These are phyloP conservation scores for Heloderma charlesbogerti DNA, from an alignment of 2,113 vertebrate genomes.

Conservation along the genomic window DNA sequence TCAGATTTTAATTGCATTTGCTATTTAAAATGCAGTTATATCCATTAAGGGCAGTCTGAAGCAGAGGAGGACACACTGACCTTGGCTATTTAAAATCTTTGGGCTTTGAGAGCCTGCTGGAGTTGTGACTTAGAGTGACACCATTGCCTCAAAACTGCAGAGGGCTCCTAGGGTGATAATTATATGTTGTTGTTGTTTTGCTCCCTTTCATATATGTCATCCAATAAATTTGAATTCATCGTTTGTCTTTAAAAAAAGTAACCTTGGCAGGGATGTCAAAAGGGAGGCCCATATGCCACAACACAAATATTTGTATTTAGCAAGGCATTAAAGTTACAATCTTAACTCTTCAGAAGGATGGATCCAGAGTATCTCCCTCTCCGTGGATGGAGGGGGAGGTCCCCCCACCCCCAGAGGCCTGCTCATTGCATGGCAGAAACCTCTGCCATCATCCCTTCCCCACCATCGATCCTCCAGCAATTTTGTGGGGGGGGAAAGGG, in stretches of 20 bases:
- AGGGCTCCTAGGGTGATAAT: not conserved
- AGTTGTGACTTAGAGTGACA: not conserved
- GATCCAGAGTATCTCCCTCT: not conserved
- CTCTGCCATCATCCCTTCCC: not conserved
- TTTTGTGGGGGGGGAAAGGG: not conserved
- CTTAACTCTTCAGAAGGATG: not conserved
- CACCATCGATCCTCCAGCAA: not conserved
- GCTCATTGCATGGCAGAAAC: no score
- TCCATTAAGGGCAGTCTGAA: slow-evolving; percentile 50
- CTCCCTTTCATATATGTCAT: fast-evolving
- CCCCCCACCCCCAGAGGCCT: no score
- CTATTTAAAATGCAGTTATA: slow-evolving; percentile 52
- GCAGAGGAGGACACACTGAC: slow-evolving; percentile 24
- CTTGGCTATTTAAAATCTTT: not conserved
- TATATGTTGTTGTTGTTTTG: fast-evolving
- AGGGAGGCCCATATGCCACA: not conserved
- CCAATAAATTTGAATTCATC: not conserved
- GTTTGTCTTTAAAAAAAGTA: not conserved
- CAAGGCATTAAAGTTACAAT: not conserved
- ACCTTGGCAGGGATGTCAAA: not conserved
- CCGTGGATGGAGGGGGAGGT: not conserved
- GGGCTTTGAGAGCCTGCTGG: not conserved
- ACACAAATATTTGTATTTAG: not conserved
- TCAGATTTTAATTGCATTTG: slow-evolving; percentile 53
- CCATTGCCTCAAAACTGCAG: not conserved